Evolutionary conservation across 2,888 invertebrate genomes (phyloP).

Genomic region (Conistra vaccinii): DNA sequence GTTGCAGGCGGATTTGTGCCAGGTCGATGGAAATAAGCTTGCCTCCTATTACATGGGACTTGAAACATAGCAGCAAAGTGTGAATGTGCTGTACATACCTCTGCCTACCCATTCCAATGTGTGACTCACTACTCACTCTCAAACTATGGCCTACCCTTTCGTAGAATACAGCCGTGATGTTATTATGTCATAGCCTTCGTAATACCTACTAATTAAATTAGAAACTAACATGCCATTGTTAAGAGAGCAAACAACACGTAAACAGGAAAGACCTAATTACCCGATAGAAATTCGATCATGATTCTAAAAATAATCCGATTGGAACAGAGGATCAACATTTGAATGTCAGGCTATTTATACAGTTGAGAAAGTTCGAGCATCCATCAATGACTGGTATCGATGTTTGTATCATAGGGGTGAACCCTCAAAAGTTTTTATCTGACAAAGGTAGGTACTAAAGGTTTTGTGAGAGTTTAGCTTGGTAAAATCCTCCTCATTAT

Average conservation of each 20-base stretch:
- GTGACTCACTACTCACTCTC: not conserved
- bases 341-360: conserved; percentile 77
- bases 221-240: not conserved
- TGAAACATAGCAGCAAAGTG: not conserved
- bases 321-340: conserved; percentile 58
- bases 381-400: conserved; percentile 70
- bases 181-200: not conserved
- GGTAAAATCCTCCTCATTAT: not conserved
- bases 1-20: not conserved
- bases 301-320: conserved; percentile 65
- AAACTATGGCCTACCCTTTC: not conserved
- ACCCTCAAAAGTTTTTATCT: not conserved
- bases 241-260: conserved; percentile 22
- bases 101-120: not conserved
- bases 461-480: not conserved
- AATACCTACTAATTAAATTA: conserved; percentile 32
- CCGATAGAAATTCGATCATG: conserved; percentile 72
- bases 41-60: not conserved
- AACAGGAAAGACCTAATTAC: conserved; percentile 34
- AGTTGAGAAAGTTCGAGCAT: conserved; percentile 72
- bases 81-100: not conserved
- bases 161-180: not conserved
- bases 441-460: not conserved
- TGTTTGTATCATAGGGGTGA: conserved; percentile 63
- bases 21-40: conserved; percentile 4